phyloP scores from a whole-genome alignment of 92 coral and sea anemone species.

The Montipora capitata region DNA sequence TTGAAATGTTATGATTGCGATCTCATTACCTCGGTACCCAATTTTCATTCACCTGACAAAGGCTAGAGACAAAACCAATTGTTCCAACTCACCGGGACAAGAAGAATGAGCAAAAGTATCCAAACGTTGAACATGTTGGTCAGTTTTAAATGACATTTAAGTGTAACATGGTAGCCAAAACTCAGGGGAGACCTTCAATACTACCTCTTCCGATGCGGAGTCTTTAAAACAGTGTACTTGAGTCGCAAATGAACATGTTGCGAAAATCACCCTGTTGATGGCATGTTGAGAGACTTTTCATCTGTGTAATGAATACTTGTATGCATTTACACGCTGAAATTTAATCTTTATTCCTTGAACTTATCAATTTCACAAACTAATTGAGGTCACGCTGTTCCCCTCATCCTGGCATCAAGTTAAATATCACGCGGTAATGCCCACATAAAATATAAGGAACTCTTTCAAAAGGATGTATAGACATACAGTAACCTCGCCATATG shows the following conservation, averaged over 20 bases:
- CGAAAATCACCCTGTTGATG: conserved; percentile 26
- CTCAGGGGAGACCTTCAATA: background rate
- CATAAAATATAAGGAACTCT: too few species aligned
- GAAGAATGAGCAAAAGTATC: background rate
- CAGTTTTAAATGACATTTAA: background rate
- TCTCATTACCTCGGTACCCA: background rate
- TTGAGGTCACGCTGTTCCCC: too few species aligned
- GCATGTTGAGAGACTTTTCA: conserved; percentile 9
- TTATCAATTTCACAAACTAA: too few species aligned
- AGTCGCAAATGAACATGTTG: background rate
- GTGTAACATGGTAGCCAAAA: background rate
- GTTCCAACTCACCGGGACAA: conserved; percentile 24
- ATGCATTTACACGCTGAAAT: too few species aligned
- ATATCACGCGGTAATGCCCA: too few species aligned
- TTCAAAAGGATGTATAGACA: too few species aligned
- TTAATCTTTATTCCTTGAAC: too few species aligned
- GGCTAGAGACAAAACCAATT: background rate
- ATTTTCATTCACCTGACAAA: background rate
- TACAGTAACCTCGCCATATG: too few species aligned
- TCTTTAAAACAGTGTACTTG: background rate
- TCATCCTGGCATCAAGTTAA: too few species aligned
- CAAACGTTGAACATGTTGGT: background rate
- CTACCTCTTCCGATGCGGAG: background rate
- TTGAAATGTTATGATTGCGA: background rate
- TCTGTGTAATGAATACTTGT: too few species aligned